A percentile compares a stretch with the other conserved stretches of the same genome.
phyloP scores from a whole-genome alignment of 2,113 vertebrate species.

The Pachycephala philippinensis region DNA sequence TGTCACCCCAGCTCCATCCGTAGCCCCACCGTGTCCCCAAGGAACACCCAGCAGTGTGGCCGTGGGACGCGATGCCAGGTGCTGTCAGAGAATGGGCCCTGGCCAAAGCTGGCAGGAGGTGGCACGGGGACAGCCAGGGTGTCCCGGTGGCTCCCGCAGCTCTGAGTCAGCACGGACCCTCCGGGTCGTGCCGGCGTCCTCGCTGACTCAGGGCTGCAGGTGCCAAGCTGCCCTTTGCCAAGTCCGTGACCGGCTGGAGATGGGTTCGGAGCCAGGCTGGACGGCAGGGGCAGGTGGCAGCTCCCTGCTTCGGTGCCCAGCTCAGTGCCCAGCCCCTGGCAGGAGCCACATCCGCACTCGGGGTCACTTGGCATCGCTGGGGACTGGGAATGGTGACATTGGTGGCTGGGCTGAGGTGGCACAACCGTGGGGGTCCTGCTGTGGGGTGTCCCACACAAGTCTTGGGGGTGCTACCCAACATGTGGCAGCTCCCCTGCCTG shows the following conservation, averaged over 20 bases:
- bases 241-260: neutral
- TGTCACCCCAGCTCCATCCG: accelerated
- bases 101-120: neutral
- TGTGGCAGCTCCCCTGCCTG: neutral
- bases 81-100: neutral
- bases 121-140: neutral
- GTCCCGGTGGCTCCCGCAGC: neutral
- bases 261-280: neutral
- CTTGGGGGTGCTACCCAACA: accelerated
- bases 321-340: neutral
- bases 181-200: neutral
- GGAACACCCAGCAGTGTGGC: neutral
- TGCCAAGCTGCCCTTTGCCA: constrained; percentile 26
- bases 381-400: accelerated
- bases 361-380: accelerated
- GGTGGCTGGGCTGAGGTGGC: accelerated
- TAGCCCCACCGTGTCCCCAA: accelerated
- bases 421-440: accelerated
- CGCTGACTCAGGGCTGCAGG: neutral
- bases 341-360: accelerated
- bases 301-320: neutral
- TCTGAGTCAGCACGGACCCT: neutral
- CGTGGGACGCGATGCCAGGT: neutral
- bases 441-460: neutral
- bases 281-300: neutral